Evolutionary conservation across 2,797 vertebrate genomes (phyloP), one percentile per base, ranked within the genome.

Genomic region (Takifugu rubripes): DNA sequence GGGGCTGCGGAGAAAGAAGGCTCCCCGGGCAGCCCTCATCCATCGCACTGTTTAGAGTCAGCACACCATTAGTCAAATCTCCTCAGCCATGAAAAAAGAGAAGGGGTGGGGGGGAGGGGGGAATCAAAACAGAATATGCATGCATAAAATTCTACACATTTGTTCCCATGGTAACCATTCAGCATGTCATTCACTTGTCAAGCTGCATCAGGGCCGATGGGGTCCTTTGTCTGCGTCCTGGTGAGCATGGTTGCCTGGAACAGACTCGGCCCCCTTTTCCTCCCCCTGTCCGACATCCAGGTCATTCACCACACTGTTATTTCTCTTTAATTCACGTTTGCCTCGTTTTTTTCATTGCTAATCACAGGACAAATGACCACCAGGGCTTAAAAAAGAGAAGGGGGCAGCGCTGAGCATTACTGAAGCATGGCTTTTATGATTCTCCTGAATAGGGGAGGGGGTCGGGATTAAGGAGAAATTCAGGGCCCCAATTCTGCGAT

Each of bases 111-210:
- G 21, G 45, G 24, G 31, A 53, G 64, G 64, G 48, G 25, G 27
- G 51, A 80, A 78, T 81, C 74, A 80, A 87, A 87, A 87, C 81
- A 92, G 93, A 95, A 95, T 95, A 94, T 94, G 93, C 95, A 96
- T 97, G 95, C 94, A 98, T 98, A 97, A 97, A 89, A 95, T 94
- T 93, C 89, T 88, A 96, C 94, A 96, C 94, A 96, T 98, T 97
- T 96, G 96, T 98, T 95, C 83, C 95, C 94, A 96, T 95, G 92
- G 96, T 81, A 96, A 98, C 96, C 93, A 94, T 96, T 98, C 94
- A 97, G 93, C 91, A 91, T 94, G 94, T 96, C 95, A 96, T 97
- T 97, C 95, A 95, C 92, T 93, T 97, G 97, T 98, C 97, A 97
- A 94, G 93, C 92, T 87, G 91, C 94, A 97, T 98, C 95, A 98